Evolutionary conservation across 2,113 vertebrate genomes (phyloP).

Genomic region (Chrysemys picta): DNA sequence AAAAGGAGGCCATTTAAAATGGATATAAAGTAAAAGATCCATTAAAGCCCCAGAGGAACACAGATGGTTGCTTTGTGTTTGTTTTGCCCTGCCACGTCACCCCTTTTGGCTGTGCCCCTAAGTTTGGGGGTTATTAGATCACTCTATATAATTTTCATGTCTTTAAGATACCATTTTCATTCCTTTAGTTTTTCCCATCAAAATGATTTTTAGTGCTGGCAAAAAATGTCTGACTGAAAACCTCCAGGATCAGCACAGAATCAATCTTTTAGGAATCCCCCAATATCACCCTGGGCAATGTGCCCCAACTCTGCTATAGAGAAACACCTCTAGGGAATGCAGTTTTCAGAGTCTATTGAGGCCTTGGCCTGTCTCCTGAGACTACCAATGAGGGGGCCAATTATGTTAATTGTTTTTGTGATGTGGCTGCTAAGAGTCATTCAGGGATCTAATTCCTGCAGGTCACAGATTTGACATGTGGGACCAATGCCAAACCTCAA

Average conservation of each 20-base stretch:
- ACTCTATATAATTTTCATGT: slow-evolving; percentile 5
- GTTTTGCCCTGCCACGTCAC: neutral
- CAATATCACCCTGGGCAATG: neutral
- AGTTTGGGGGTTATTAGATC: neutral
- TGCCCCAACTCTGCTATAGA: rapidly evolving
- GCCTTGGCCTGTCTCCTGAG: neutral
- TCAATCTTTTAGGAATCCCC: rapidly evolving
- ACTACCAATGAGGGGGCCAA: neutral
- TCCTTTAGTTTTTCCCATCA: neutral
- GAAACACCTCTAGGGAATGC: neutral
- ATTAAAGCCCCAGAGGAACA: slow-evolving; percentile 30
- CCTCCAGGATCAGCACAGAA: neutral
- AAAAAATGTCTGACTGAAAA: slow-evolving; percentile 14
- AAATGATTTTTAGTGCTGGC: neutral
- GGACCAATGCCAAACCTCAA: neutral
- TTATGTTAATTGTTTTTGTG: neutral
- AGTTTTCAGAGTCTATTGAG: neutral
- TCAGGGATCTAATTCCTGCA: neutral
- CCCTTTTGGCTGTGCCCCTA: neutral
- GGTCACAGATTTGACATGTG: neutral
- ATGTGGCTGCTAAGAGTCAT: neutral
- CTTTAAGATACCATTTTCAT: neutral
- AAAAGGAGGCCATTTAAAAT: slow-evolving; percentile 47
- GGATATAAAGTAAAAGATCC: slow-evolving; percentile 35
- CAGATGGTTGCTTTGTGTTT: slow-evolving; percentile 51